Evolutionary conservation across 1,140 invertebrate species (phyloP), one percentile per base, ranked within the genome.

Genomic region (Drosophila malerkotliana): DNA sequence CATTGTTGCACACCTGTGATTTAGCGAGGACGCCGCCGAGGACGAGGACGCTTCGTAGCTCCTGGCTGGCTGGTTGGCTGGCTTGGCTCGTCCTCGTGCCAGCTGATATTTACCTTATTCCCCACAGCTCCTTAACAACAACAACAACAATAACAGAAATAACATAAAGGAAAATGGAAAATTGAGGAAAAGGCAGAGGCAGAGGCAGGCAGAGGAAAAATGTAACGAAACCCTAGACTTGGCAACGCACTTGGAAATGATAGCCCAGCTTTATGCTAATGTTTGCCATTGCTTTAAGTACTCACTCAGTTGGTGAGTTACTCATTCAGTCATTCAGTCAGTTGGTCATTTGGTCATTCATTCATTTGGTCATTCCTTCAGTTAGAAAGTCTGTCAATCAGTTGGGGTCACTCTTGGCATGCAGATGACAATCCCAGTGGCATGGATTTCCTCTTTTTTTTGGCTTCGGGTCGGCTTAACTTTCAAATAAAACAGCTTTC

Each of bases 191-290:
- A 32, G 30, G 30, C 30, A 8, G 30, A 32, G 30, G 30, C 7
- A 32, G 8, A 34, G 32, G 32, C 3, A 9, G 9, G 8, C 0
- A 18, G 10, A 9, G 32, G 8, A 10, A 9, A 62, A 77, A 69
- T 56, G 41, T 39, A 47, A 47, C 49, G 82, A 74, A 81, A 79
- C 79, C 76, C 74, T 87, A 87, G 78, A 72, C 74, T 71, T 64
- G 63, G 45, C 57, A 57, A 82, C 79, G 75, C 71, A 88, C 83
- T 87, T 88, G 58, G 79, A 60, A 79, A 83, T 87, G 83, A 88
- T 82, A 87, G 82, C 83, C 83, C 82, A 79, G 82, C 79, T 83
- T 87, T 88, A 87, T 87, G 82, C 82, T 87, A 88, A 87, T 88
- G 82, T 79, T 77, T 79, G 76, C 76, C 60, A 63, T 72, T 77